Conservation (phyloP, 2,797 vertebrate species). For the Macrochelys suwanniensis region DNA sequence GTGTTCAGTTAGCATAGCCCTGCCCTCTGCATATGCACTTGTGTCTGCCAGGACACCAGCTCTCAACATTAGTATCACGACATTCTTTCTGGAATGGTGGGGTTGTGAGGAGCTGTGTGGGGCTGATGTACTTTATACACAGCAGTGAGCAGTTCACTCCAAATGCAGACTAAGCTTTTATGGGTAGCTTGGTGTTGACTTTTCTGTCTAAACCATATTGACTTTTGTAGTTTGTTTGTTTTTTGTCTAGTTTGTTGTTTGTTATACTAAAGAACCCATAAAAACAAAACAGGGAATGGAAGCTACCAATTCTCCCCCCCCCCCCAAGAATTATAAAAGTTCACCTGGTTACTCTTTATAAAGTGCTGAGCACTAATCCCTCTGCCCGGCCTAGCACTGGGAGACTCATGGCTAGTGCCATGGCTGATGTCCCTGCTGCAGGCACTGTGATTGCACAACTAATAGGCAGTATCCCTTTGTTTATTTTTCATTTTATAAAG, state of each 20-base stretch:
- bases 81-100: not conserved
- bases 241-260: too few relatives aligned
- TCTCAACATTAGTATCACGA: not conserved
- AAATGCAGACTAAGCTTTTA: not conserved
- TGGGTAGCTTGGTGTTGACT: not conserved
- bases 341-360: not conserved
- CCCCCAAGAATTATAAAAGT: not conserved
- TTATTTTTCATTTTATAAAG: not conserved
- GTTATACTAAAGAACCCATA: not conserved
- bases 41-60: not conserved
- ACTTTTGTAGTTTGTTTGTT: not conserved
- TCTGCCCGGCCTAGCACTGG: not conserved
- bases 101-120: not conserved
- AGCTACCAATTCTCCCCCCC: not conserved
- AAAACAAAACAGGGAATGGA: not conserved
- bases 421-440: not conserved
- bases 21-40: not conserved
- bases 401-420: not conserved
- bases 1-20: not conserved
- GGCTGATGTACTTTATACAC: not conserved
- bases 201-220: not conserved
- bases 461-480: not conserved
- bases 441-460: not conserved
- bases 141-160: not conserved
- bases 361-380: not conserved